Conservation (phyloP, 2,113 vertebrate species). For the Atlantisia rogersi region DNA sequence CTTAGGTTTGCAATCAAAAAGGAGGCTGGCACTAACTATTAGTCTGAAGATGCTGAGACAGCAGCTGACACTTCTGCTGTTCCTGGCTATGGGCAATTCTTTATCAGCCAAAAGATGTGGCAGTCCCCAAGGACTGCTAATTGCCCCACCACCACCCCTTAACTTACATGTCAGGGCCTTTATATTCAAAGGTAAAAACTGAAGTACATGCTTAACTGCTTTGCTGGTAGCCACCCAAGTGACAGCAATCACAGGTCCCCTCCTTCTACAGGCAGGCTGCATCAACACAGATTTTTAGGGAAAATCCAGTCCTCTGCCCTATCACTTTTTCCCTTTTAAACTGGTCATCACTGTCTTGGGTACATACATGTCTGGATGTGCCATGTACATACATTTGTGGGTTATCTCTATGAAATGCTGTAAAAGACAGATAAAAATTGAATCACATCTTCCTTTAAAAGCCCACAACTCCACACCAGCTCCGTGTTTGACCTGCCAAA, state of each 20-base stretch:
- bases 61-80: background rate
- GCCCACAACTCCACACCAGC: background rate
- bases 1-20: fast-evolving
- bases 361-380: background rate
- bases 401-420: background rate
- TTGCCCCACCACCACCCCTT: background rate
- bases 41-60: background rate
- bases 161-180: background rate
- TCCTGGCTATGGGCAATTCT: background rate
- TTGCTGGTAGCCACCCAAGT: background rate
- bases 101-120: background rate
- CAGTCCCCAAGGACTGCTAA: background rate
- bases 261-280: background rate
- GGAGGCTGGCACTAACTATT: background rate
- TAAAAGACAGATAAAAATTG: background rate
- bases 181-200: background rate
- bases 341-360: background rate
- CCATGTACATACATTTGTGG: background rate
- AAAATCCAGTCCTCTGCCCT: background rate
- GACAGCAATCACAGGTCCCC: background rate
- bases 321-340: background rate
- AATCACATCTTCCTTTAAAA: background rate
- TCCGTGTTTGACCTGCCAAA: background rate
- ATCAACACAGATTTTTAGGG: background rate
- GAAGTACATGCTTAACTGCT: background rate